phyloP scores from a whole-genome alignment of 1,140 invertebrate genomes.

The Drosophila parabipectinata region DNA sequence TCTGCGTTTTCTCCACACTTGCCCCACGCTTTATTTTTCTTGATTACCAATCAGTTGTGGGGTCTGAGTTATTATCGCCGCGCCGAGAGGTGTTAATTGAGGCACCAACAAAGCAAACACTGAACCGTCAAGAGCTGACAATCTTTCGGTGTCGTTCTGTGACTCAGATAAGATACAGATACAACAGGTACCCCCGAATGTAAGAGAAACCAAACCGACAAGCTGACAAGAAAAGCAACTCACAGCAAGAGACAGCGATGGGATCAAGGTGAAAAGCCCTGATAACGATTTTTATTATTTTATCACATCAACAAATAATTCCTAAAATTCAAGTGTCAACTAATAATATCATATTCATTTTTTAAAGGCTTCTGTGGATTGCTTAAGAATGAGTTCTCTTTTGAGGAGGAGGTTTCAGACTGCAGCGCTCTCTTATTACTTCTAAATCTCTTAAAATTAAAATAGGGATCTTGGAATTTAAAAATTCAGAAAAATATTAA shows the following conservation, averaged over 20 bases:
- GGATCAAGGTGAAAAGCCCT: not conserved
- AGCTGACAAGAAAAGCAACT: conserved; percentile 49
- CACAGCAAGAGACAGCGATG: conserved; percentile 9
- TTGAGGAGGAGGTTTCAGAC: too few species aligned
- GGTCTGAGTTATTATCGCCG: conserved; percentile 71
- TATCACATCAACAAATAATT: conserved; percentile 11
- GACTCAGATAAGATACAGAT: conserved; percentile 56
- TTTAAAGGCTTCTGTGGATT: too few species aligned
- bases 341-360: not conserved
- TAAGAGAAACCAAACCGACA: conserved; percentile 21
- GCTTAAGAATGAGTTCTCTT: too few species aligned
- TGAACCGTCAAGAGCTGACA: conserved; percentile 36
- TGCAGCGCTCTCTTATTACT: not conserved
- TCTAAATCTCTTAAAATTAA: not conserved
- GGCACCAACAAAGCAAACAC: conserved; percentile 50
- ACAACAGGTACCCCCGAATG: conserved; percentile 19
- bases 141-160: conserved; percentile 37
- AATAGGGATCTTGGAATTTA: not conserved
- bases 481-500: too few species aligned
- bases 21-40: conserved; percentile 5
- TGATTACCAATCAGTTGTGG: conserved; percentile 58
- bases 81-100: conserved; percentile 73
- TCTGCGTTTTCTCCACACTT: conserved; percentile 8
- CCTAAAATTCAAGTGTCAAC: not conserved
- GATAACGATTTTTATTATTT: conserved; percentile 27